Evolutionary conservation across 2,113 vertebrate species (phyloP), one percentile per base, ranked within the genome.

Genomic region (Poeciliopsis retropinna): DNA sequence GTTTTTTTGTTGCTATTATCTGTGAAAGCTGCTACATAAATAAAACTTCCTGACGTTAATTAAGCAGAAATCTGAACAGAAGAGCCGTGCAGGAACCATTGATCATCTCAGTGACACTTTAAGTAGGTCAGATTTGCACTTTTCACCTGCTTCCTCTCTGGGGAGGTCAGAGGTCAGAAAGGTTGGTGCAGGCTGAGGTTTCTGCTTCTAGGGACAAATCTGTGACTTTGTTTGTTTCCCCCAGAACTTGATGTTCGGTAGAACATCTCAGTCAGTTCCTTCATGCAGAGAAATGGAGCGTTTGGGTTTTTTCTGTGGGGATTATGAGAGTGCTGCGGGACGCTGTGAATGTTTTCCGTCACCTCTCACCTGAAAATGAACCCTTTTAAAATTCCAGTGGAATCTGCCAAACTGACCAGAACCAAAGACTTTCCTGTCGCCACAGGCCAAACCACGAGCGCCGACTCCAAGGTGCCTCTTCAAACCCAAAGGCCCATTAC

Each of bases 351-450:
- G 7, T 17, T 30, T 67, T 67, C 39, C 39, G 10, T 2, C 27
- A 47, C 66, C 66, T 67, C 29, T 67, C 27, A 67, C 34, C 39
- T 28, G 3, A 47, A 47, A 44, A 67, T 19, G 28, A 67, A 47
- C 39, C 34, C 63, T 47, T 67, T 67, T 47, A 47, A 67, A 67
- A 67, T 67, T 47, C 66, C 64, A 41, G n/a, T 28, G 37, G 27
- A 67, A 67, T 30, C 12, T 29, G 39, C 12, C 66, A 67, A 67
- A 67, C 66, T 67, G 66, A 17, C n/a, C 27, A 67, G 37, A 67
- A 3, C 15, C 64, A 66, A 47, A 47, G 44, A 47, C 44, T 19
- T 10, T 8, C 28, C 27, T 10, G 66, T 47, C 39, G 27, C 66
- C 39, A 30, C 44, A 47, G 66, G 39, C 27, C 27, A 27, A 67